A percentile compares a stretch with the other conserved stretches of the same genome.
Conservation (phyloP, 2,113 vertebrate genomes). For the Nothoprocta pentlandii region DNA sequence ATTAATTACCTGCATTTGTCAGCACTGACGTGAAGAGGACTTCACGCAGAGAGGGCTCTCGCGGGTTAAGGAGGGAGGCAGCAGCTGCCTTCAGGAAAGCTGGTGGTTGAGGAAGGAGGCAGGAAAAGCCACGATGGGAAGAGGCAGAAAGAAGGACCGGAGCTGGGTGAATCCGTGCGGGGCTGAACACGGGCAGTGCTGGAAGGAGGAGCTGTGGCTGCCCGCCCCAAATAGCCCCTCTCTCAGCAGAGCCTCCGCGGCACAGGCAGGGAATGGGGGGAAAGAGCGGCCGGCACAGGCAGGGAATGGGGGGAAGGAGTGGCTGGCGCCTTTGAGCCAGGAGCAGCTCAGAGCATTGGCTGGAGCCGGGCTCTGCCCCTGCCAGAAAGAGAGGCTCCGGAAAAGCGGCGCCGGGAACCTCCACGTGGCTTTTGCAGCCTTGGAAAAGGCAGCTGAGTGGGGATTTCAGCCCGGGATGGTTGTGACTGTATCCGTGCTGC, state of each 20-base stretch:
- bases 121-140: background rate
- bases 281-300: too few species aligned
- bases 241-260: too few species aligned
- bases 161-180: conserved; percentile 16
- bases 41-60: conserved; percentile 48
- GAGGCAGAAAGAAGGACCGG: background rate
- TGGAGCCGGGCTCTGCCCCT: background rate
- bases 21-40: conserved; percentile 46
- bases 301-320: background rate
- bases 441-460: conserved; percentile 64
- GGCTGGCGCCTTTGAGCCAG: conserved; percentile 38
- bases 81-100: conserved; percentile 39
- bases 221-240: background rate
- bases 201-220: background rate
- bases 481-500: conserved; percentile 5
- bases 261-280: too few species aligned
- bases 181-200: background rate
- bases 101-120: conserved; percentile 28
- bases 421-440: conserved; percentile 62
- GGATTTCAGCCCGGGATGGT: conserved; percentile 45
- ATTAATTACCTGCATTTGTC: conserved; percentile 40
- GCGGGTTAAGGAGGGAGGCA: conserved; percentile 50
- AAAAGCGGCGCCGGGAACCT: conserved; percentile 33
- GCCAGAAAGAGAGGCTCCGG: conserved; percentile 11
- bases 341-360: conserved; percentile 42